These are phyloP conservation scores for Cinclus mexicanus DNA, from an alignment of 2,113 vertebrate genomes.

Conservation along the genomic window DNA sequence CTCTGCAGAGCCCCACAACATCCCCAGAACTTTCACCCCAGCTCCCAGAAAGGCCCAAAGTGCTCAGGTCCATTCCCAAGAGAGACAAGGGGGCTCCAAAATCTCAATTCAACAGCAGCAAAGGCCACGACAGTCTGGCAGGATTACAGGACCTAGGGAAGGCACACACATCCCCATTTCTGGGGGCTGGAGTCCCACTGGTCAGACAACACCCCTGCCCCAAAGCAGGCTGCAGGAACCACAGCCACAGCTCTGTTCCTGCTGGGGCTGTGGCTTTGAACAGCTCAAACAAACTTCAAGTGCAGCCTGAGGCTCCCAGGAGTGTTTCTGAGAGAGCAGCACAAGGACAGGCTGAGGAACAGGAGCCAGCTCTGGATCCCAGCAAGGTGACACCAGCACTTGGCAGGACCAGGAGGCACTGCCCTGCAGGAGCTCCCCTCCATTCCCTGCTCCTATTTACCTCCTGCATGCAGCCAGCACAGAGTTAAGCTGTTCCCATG, in stretches of 20 bases:
- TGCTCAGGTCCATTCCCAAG: rapidly evolving
- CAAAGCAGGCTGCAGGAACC: background rate
- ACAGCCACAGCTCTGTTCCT: background rate
- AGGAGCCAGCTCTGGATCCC: background rate
- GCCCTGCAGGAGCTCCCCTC: background rate
- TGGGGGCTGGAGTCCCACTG: rapidly evolving
- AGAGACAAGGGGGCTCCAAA: background rate
- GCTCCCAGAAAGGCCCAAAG: background rate
- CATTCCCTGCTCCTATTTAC: rapidly evolving
- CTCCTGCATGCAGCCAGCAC: background rate
- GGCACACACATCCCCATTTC: rapidly evolving
- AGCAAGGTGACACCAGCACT: background rate
- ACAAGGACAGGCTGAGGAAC: background rate
- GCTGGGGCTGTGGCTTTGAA: background rate
- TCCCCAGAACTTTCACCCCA: rapidly evolving
- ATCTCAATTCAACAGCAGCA: rapidly evolving
- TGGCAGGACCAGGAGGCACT: background rate
- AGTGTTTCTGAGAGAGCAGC: background rate
- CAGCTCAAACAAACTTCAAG: background rate
- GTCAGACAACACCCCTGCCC: background rate
- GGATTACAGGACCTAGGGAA: rapidly evolving
- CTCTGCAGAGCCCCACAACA: rapidly evolving
- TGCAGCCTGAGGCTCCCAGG: background rate
- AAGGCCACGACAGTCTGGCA: rapidly evolving
- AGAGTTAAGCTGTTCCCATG: background rate